Conservation (phyloP, 64 coral and sea anemone genomes). For the Montipora efflorescens region DNA sequence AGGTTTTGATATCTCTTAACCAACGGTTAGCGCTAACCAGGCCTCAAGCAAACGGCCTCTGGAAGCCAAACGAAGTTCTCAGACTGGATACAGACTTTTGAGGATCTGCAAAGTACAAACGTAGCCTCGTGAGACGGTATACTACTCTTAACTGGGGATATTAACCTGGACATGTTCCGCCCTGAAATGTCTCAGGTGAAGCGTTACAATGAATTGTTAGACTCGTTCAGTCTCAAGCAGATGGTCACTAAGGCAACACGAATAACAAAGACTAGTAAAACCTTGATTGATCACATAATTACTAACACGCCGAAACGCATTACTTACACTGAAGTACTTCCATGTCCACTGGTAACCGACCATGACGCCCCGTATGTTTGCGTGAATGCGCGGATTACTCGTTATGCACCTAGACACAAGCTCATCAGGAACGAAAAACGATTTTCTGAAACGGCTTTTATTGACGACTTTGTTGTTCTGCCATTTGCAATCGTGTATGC, state of each 20-base stretch:
- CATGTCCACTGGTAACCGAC: slow-evolving; percentile 42
- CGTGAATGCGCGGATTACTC: slow-evolving; percentile 46
- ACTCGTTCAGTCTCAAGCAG: too few species aligned
- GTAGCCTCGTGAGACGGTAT: slow-evolving; percentile 16
- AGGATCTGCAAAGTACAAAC: not conserved
- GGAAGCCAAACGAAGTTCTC: not conserved
- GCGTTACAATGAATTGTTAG: not conserved
- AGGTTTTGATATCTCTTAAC: not conserved
- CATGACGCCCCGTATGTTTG: slow-evolving; percentile 58
- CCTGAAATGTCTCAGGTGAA: not conserved
- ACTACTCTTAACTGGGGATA: slow-evolving; percentile 24
- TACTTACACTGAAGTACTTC: slow-evolving; percentile 57
- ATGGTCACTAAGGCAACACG: too few species aligned
- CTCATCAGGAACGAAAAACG: slow-evolving; percentile 45
- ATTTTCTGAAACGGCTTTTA: slow-evolving; percentile 57
- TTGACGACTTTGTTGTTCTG: slow-evolving; percentile 43
- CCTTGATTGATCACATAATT: slow-evolving; percentile 71
- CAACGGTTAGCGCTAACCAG: not conserved
- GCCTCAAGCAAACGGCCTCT: not conserved
- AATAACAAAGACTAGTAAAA: not conserved
- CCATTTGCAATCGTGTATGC: slow-evolving; percentile 58
- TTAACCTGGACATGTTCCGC: slow-evolving; percentile 31
- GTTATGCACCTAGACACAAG: slow-evolving; percentile 64
- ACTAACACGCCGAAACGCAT: slow-evolving; percentile 58
- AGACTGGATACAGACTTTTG: slow-evolving; percentile 25